Conservation (phyloP, 2,113 vertebrate genomes). For the Miniopterus natalensis region DNA sequence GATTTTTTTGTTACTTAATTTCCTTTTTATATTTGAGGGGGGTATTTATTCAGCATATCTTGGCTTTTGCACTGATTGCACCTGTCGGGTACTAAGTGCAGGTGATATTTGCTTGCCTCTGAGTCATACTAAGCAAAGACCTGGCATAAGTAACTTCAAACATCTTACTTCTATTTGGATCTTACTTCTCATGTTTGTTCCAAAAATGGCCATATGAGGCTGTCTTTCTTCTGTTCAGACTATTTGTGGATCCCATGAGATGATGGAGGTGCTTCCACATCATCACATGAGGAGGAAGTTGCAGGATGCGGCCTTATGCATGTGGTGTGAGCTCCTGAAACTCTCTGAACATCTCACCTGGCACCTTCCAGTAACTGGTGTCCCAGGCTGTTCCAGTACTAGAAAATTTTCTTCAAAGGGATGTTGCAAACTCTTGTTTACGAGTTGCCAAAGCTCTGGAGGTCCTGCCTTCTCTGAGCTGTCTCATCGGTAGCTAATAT, state of each 20-base stretch:
- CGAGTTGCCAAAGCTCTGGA: not conserved
- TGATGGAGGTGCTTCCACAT: fast-evolving
- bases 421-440: not conserved
- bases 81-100: not conserved
- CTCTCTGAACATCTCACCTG: not conserved
- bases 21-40: not conserved
- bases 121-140: not conserved
- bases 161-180: not conserved
- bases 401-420: not conserved
- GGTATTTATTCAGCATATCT: not conserved
- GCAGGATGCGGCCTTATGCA: fast-evolving
- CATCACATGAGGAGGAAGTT: fast-evolving
- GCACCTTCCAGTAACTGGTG: fast-evolving
- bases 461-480: not conserved
- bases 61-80: not conserved
- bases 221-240: not conserved
- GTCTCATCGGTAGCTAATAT: not conserved
- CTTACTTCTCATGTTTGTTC: not conserved
- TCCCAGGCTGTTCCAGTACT: not conserved
- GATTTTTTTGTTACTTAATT: no score
- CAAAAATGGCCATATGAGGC: not conserved
- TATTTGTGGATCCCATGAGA: not conserved
- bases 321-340: not conserved
- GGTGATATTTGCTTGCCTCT: not conserved
- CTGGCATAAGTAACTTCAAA: not conserved